Base-by-base conservation (phyloP, 2,888 invertebrate genomes). In the Campaea margaritaria region DNA sequence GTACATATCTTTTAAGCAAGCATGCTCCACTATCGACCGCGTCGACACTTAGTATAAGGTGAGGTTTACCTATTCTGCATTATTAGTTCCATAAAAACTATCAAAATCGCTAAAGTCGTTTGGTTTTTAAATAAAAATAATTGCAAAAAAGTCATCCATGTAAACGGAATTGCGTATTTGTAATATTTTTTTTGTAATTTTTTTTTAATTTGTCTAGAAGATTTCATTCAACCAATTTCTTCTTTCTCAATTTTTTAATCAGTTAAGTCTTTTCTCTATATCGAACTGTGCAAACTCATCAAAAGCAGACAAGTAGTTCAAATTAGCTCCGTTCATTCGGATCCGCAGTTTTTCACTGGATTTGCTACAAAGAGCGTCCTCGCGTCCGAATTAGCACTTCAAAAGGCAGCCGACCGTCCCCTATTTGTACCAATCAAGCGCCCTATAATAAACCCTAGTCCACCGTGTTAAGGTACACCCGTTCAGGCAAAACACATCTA, bases 371-470 rank as follows among this genome's bases (percentile, higher is more conserved):
- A 34, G 42, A 36, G 52, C 16, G 47, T 45, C 48, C 53, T 52
- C 48, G 44, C 53, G 34, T 46, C 50, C 46, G 28, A 58, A 58
- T 53, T 44, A 53, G 44, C 48, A 48, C 58, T 58, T 49, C 44
- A 34, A 52, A 52, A 58, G 28, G 52, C 58, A 43, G 16, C 58
- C 48, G 47, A 52, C 48, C 52, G 39, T 39, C 7, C 44, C 27
- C 44, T 13, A 31, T 52, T 47, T 31, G 13, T 4, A 43, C 48
- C 36, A 21, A 58, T 16, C 16, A 15, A n/a, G 10, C 21, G 15
- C 7, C 14, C 31, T 1, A 53, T 44, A 53, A 11, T 38, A 16
- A 48, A 49, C 58, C 41, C 44, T 53, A 48, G 1, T 12, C 8
- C 53, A 0, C 4, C 2, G 53, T n/a, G 21, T 45, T 53, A 58